Evolutionary conservation across 1,140 invertebrate genomes (phyloP).

Genomic region (Polypedilum pembai): DNA sequence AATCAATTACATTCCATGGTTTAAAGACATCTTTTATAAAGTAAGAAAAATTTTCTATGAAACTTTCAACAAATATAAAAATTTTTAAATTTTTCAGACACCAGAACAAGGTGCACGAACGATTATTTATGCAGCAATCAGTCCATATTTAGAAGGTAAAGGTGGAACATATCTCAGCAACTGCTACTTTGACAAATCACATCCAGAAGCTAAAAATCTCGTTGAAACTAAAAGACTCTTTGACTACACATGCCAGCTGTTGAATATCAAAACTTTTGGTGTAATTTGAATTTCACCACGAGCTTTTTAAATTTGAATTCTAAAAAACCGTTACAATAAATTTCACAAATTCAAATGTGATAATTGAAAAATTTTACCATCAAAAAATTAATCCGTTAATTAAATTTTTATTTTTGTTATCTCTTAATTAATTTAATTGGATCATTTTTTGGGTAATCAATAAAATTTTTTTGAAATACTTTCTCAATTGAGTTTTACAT

Average conservation of each 20-base stretch:
- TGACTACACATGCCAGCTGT: constrained; percentile 44
- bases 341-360: background rate
- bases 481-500: no score
- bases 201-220: constrained; percentile 37
- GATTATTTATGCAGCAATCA: constrained; percentile 64
- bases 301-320: background rate
- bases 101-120: constrained; percentile 66
- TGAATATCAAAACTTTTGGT: constrained; percentile 45
- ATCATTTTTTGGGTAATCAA: background rate
- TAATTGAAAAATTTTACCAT: background rate
- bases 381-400: background rate
- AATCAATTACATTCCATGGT: constrained; percentile 51
- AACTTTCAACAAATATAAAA: background rate
- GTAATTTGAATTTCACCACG: background rate
- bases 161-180: constrained; percentile 72
- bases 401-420: background rate
- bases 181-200: constrained; percentile 45
- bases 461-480: no score
- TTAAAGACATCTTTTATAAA: constrained; percentile 55
- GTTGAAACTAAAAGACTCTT: constrained; percentile 44
- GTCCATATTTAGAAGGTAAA: constrained; percentile 58
- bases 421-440: constrained; percentile 9
- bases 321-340: background rate
- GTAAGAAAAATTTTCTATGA: constrained; percentile 39
- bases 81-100: constrained; percentile 50